Base-by-base conservation (phyloP, 2,113 vertebrate species). In the Sylvilagus bachmani region DNA sequence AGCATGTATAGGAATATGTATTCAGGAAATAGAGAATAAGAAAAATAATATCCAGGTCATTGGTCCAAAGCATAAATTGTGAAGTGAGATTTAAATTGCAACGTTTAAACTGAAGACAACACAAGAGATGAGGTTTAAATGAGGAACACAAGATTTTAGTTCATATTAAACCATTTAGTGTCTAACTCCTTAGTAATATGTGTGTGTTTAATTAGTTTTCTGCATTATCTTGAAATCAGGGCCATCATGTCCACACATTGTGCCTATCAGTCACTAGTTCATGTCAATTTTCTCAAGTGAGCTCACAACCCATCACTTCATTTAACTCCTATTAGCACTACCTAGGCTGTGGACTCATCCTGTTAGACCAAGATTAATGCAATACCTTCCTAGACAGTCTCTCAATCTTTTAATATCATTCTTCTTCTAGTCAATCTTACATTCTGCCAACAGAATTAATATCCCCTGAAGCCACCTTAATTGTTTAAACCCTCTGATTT, bases 101-200 rank as follows among this genome's bases (percentile, higher is more conserved):
- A 84, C 5, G 33, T 75, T 90, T 71, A 92, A 53, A 2, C 10
- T 83, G 25, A 89, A 64, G 53, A 25, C 64, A 75, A 38, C 17
- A 70, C 6, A 67, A 67, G 58, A 62, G 11, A 93, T 29, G n/a
- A 58, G 25, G 11, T 91, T 89, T 67, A 93, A 89, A 49, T 78
- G 24, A 88, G 1, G 24, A 81, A 36, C 25, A 86, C 14, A 92
- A 80, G 89, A 38, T 78, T 69, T 78, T 74, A 24, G n/a, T 29
- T 86, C 17, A 44, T 7, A 88, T 58, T 73, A 90, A 79, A 33
- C 79, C 66, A 86, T 81, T 88, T 79, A 74, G 44, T 74, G 91
- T 49, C 22, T 9, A 82, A 75, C 58, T 74, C 38, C 66, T 90
- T 75, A 89, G 70, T 78, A 82, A 12, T 13, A 22, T 61, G 8